A percentile compares a stretch with the other conserved stretches of the same genome.
These are phyloP conservation scores for Hapalemur alaotrensis DNA, from an alignment of 2,797 vertebrate species.

Conservation along the genomic window DNA sequence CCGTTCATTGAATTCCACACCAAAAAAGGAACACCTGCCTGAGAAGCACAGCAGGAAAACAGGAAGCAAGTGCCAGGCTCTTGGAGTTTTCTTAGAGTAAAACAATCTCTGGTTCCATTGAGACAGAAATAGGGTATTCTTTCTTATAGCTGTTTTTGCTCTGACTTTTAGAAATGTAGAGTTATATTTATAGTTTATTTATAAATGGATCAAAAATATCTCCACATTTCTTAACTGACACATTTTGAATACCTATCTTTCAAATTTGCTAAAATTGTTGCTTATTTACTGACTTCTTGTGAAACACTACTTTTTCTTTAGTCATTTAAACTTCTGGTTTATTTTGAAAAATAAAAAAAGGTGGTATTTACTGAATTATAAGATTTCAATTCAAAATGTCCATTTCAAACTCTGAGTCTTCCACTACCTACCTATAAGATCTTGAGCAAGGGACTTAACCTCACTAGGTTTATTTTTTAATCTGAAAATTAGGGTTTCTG, in stretches of 20 bases:
- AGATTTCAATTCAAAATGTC: slow-evolving; percentile 26
- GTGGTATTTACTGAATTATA: neutral
- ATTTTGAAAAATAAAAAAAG: slow-evolving; percentile 43
- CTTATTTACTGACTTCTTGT: slow-evolving; percentile 6
- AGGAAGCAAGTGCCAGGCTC: neutral
- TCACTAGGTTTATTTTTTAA: neutral
- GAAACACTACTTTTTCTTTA: neutral
- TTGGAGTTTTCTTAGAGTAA: slow-evolving; percentile 27
- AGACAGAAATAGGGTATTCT: slow-evolving; percentile 27
- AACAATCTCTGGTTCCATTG: slow-evolving; percentile 24
- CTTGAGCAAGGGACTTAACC: neutral
- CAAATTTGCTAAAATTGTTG: slow-evolving; percentile 27
- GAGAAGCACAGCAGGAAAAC: slow-evolving; percentile 11
- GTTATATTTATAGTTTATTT: slow-evolving; percentile 24
- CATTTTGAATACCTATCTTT: slow-evolving; percentile 45
- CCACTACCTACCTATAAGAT: neutral
- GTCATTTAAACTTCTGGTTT: neutral
- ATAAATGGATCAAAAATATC: slow-evolving; percentile 21
- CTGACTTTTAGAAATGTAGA: slow-evolving; percentile 16
- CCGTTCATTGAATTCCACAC: neutral
- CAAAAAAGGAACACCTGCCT: slow-evolving; percentile 33
- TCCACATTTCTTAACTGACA: slow-evolving; percentile 36
- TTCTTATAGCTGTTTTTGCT: slow-evolving; percentile 37
- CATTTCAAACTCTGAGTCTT: neutral
- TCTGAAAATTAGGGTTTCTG: neutral